Base-by-base conservation (phyloP, 2,888 invertebrate genomes). In the Pecten maximus region DNA sequence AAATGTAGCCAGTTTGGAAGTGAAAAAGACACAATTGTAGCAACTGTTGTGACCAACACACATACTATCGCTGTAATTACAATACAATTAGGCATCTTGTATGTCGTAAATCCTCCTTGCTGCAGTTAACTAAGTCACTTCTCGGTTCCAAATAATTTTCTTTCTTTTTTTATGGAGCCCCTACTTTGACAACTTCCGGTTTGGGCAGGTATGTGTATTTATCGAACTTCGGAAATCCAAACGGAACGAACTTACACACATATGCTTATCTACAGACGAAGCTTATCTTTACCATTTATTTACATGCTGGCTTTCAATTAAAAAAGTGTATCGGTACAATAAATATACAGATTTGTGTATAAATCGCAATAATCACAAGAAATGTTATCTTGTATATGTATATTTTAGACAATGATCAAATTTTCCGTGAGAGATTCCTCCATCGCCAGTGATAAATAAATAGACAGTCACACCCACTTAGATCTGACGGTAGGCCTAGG, bases 1-100 rank as follows among this genome's bases (percentile, higher is more conserved):
- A 95, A 94, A 89, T 93, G 93, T 16, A 95, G 90, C 96, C 96
- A 96, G 90, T 96, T 95, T 19, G 96, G 96, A 16, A 95, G 95
- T 6, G 96, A 94, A 91, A 96, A 95, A 2, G 95, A 93, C 15
- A 96, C 96, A 50, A 96, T 96, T 39, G 94, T 94, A 8, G 95
- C 95, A 8, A 95, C 95, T 40, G 95, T 94, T n/a, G 96, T 95
- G n/a, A 96, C 91, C 87, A 96, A 93, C 19, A 95, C 95, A 91
- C 95, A 94, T 35, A 96, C 93, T 40, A 96, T 94, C n/a, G 95
- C 95, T n/a, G 94, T 93, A 60, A 96, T 94, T 6, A 95, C 93
- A 44, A 94, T 90, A 93, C 95, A 95, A 39, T 94, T 94, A 35
- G 95, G 95, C 96, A 96, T 96, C 91, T 50, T 92, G 89, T 87